phyloP scores from a whole-genome alignment of 2,888 invertebrate genomes.

The Brachylomia viminalis region DNA sequence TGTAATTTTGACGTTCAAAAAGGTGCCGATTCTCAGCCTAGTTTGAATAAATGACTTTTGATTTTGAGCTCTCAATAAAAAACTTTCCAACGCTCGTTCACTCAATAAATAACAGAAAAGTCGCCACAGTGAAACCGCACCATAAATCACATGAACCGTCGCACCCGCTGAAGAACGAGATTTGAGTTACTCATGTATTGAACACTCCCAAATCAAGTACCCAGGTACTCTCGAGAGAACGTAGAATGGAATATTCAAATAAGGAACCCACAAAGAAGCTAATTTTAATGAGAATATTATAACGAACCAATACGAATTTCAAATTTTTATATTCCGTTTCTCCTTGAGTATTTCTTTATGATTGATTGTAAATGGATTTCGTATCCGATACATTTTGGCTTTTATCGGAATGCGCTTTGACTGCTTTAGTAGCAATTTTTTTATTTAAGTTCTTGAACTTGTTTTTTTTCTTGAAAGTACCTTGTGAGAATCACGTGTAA shows the following conservation, averaged over 20 bases:
- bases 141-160: constrained; percentile 46
- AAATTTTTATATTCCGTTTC: constrained; percentile 65
- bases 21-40: too few relatives aligned
- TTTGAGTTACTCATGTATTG: constrained; percentile 65
- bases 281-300: constrained; percentile 70
- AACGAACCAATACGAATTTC: constrained; percentile 69
- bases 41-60: too few relatives aligned
- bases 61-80: constrained; percentile 9
- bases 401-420: constrained; percentile 36
- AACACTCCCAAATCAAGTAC: constrained; percentile 63
- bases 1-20: too few relatives aligned
- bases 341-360: constrained; percentile 53
- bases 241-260: constrained; percentile 65
- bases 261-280: constrained; percentile 65
- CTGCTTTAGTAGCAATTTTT: constrained; percentile 18
- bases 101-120: constrained; percentile 37
- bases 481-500: neutral
- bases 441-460: neutral
- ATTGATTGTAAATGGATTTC: constrained; percentile 60
- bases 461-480: neutral
- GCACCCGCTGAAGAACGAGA: constrained; percentile 37
- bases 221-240: constrained; percentile 47
- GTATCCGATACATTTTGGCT: constrained; percentile 23
- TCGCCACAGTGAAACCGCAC: constrained; percentile 35
- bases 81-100: neutral